Evolutionary conservation across 2,797 vertebrate species (phyloP), one percentile per base, ranked within the genome.

Genomic region (Cynopterus sphinx): DNA sequence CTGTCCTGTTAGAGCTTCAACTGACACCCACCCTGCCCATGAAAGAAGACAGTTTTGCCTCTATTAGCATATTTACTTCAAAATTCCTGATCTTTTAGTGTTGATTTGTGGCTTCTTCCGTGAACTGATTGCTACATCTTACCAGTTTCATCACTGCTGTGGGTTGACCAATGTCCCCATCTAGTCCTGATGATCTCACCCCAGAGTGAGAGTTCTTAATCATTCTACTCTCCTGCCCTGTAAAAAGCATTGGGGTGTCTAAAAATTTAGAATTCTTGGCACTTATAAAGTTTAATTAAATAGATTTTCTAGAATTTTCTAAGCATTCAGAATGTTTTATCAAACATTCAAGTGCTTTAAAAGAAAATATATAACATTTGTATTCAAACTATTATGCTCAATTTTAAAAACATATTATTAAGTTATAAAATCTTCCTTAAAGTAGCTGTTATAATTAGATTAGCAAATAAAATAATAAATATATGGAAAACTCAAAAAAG

Each of bases 41-140:
- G n/a, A 4, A 90, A 89, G 87, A 90, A 89, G 87, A 49, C 41
- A 41, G n/a, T 84, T 94, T 82, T 84, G 51, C 61, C 41, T 70
- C n/a, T 4, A 28, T 63, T 61, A 53, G 36, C 6, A 28, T 26
- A 6, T 70, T 79, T 24, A 63, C 24, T 53, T 70, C 43, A 79
- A 51, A 41, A 75, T 33, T 86, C 39, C 39, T 73, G n/a, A 67
- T 33, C n/a, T 78, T n/a, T 46, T 46, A 91, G 65, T 73, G 1
- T 31, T 9, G 21, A 39, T 31, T 75, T 57, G 24, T 74, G 26
- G n/a, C 24, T 28, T 57, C 83, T 67, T 28, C 46, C 65, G 90
- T 63, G 43, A 49, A 43, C 19, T 17, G 16, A 21, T 22, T 63
- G 63, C 2, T 49, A 21, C 68, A 67, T 19, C n/a, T 81, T 67